Base-by-base conservation (phyloP, 2,113 vertebrate species). In the Alligator sinensis region DNA sequence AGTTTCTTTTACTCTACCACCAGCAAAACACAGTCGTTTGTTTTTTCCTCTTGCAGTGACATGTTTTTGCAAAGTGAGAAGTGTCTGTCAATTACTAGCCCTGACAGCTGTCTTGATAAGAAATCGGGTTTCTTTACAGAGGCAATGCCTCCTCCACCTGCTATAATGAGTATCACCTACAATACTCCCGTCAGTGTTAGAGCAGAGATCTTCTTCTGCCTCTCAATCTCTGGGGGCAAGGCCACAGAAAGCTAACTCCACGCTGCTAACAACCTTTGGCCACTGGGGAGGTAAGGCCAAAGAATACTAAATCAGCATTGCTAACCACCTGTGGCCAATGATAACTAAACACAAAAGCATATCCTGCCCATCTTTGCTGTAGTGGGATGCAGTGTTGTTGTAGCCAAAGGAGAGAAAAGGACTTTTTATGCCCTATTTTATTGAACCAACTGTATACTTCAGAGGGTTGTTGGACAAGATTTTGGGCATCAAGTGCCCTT, bases 221-320 rank as follows among this genome's bases (percentile, higher is more conserved):
- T 47, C 47, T 80, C n/a, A 14, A 62, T 12, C 15, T 84, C 7
- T 83, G 38, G 6, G 66, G 70, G 47, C 47, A 55, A 59, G 61
- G 84, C 54, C 38, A 16, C 76, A 58, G 38, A 17, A 21, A 15
- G 60, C 25, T 38, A 47, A 47, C 47, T 47, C 47, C 8, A 9
- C 47, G 9, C 47, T 9, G 47, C 7, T 47, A 63, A 27, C 24
- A 63, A 6, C 62, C 11, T 1, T 70, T 80, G 86, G 4, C 34
- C 13, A 28, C 4, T 13, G 27, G 62, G 62, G 62, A 63, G 11
- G 47, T 47, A 47, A 47, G 47, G 66, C 5, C 0, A 0, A 61
- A 58, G 3, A 34, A 75, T 60, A 58, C n/a, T 3, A 55, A 76
- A 82, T 74, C 61, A 60, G 2, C 64, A 25, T 15, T 77, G 22